Evolutionary conservation across 1,140 invertebrate genomes (phyloP), one percentile per base, ranked within the genome.

Genomic region (Apolygus lucorum): DNA sequence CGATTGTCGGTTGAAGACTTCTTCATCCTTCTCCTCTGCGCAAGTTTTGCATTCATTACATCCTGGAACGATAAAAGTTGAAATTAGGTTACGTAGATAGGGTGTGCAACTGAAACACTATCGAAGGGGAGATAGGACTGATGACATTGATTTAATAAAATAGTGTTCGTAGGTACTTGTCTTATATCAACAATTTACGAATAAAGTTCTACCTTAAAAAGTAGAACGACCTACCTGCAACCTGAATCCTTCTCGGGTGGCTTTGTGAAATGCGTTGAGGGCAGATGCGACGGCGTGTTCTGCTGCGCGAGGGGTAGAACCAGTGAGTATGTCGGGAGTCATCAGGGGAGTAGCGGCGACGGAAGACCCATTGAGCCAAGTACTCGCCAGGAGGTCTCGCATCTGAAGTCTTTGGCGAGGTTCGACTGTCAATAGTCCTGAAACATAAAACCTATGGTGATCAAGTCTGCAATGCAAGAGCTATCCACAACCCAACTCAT

Each of bases 391-490:
- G 0, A 94, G 78, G 52, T 89, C 85, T 14, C 74, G 73, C 77
- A 94, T 87, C 27, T 84, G 85, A 2, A 94, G 78, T 68, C 93
- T 81, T 73, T 87, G 83, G 24, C 78, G 80, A 0, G 92, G 90
- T 75, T 95, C 90, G 0, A 93, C 87, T 0, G 88, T 90, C 25
- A 96, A 78, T 25, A 96, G 80, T 13, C 87, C 84, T 79, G 72
- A 2, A 73, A 76, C 27, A 65, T 70, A 42, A 42, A 42, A n/a
- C n/a, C n/a, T n/a, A n/a, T n/a, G n/a, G n/a, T n/a, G n/a, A n/a
- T n/a, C n/a, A n/a, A n/a, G n/a, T n/a, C n/a, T n/a, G n/a, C n/a
- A n/a, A n/a, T n/a, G n/a, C n/a, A n/a, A n/a, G n/a, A n/a, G n/a
- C n/a, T n/a, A n/a, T n/a, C n/a, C n/a, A n/a, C n/a, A n/a, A n/a